phyloP scores from a whole-genome alignment of 2,113 vertebrate genomes.

The Cavia aperea region DNA sequence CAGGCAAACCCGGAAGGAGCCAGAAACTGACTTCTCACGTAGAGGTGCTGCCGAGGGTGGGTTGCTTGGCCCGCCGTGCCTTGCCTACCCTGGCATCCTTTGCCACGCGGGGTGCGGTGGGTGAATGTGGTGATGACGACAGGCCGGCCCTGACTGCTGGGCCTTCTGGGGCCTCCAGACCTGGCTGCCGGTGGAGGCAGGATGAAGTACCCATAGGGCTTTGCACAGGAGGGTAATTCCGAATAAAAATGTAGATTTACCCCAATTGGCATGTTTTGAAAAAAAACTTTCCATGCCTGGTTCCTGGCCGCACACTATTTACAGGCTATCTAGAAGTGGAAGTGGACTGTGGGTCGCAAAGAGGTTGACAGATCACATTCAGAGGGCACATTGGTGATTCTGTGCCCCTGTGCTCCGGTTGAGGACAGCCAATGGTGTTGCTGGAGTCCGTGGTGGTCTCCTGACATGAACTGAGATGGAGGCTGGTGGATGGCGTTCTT shows the following conservation, averaged over 20 bases:
- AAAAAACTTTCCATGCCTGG: background rate
- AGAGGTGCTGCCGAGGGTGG: too few species aligned
- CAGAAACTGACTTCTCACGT: background rate
- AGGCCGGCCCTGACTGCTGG: background rate
- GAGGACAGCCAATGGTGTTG: background rate
- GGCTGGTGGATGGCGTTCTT: background rate
- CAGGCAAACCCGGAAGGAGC: background rate
- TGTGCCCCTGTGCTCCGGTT: background rate
- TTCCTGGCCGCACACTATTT: background rate
- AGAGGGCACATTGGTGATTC: background rate
- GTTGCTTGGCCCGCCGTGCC: background rate
- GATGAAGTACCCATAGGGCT: background rate
- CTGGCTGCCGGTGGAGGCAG: background rate
- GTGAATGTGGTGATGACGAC: fast-evolving
- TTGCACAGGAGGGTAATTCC: background rate
- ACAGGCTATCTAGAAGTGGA: background rate
- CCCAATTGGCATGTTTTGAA: too few species aligned
- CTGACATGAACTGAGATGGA: background rate
- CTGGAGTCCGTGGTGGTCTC: background rate
- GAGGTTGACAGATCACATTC: background rate
- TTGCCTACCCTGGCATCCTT: background rate
- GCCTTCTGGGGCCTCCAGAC: too few species aligned
- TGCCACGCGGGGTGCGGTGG: fast-evolving
- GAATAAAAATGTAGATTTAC: background rate
- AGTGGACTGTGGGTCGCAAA: background rate